phyloP scores from a whole-genome alignment of 2,888 invertebrate genomes.

The Notodromas monacha region DNA sequence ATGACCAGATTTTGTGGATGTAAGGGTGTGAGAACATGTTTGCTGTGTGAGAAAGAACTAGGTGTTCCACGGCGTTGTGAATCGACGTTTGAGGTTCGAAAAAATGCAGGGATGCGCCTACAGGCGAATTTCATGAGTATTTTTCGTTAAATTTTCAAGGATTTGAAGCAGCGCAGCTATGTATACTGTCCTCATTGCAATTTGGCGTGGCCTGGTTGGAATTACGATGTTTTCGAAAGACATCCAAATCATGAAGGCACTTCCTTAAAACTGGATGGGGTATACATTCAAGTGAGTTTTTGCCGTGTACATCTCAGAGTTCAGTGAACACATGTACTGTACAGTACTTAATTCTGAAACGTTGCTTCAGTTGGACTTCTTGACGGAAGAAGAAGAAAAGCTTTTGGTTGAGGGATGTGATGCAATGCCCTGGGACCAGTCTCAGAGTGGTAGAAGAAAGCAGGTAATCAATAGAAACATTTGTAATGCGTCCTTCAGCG shows the following conservation, averaged over 20 bases:
- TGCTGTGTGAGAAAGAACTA: conserved; percentile 41
- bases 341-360: too few species aligned
- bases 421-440: conserved; percentile 46
- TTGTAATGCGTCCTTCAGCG: background rate
- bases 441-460: conserved; percentile 81
- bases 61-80: conserved; percentile 19
- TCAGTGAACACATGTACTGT: too few species aligned
- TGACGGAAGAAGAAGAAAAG: conserved; percentile 32
- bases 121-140: too few species aligned
- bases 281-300: conserved; percentile 24
- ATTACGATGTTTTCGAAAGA: conserved; percentile 22
- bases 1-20: conserved; percentile 34
- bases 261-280: conserved; percentile 28
- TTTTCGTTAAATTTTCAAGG: too few species aligned
- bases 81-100: too few species aligned
- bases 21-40: conserved; percentile 62
- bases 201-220: conserved; percentile 40
- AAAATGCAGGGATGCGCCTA: too few species aligned
- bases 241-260: conserved; percentile 33
- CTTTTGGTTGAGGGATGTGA: conserved; percentile 34
- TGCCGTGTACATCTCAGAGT: too few species aligned
- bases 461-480: conserved; percentile 22
- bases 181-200: conserved; percentile 43
- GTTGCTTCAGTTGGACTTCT: conserved; percentile 28
- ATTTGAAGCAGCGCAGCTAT: conserved; percentile 21